Evolutionary conservation across 2,888 invertebrate species (phyloP).

Genomic region (Alloscopus bannaensis): DNA sequence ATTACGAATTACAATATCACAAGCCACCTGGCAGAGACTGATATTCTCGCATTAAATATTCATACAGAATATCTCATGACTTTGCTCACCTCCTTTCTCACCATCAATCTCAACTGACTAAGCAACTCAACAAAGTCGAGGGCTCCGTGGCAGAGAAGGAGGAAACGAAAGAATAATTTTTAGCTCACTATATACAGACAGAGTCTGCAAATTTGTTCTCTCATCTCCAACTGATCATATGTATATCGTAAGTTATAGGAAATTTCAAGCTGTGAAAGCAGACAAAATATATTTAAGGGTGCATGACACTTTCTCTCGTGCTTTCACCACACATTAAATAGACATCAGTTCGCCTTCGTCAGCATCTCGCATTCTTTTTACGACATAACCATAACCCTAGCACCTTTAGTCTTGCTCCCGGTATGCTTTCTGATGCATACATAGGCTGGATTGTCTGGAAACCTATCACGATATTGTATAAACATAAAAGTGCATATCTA

Average conservation of each 20-base stretch:
- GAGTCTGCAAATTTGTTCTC: not conserved
- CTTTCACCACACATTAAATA: constrained; percentile 46
- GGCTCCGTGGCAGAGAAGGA: constrained; percentile 9
- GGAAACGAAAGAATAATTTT: not conserved
- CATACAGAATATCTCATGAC: constrained; percentile 55
- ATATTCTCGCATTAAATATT: constrained; percentile 61
- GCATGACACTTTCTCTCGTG: not conserved
- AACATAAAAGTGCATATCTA: no score
- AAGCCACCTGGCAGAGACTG: constrained; percentile 60
- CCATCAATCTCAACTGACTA: constrained; percentile 56
- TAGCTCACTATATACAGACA: no score
- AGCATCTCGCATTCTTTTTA: constrained; percentile 7
- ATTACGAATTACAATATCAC: constrained; percentile 40
- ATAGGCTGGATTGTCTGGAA: no score
- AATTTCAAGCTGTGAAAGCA: no score
- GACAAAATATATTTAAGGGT: no score
- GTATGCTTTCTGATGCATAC: no score
- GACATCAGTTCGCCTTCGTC: constrained; percentile 32
- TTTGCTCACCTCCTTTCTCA: constrained; percentile 55
- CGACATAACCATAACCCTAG: no score
- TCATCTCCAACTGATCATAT: not conserved
- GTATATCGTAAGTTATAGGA: no score
- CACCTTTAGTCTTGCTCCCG: no score
- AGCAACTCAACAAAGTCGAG: not conserved
- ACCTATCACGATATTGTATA: no score